A percentile compares a stretch with the other conserved stretches of the same genome.
Evolutionary conservation across 2,113 vertebrate genomes (phyloP).

Genomic region (Trogon melanurus): DNA sequence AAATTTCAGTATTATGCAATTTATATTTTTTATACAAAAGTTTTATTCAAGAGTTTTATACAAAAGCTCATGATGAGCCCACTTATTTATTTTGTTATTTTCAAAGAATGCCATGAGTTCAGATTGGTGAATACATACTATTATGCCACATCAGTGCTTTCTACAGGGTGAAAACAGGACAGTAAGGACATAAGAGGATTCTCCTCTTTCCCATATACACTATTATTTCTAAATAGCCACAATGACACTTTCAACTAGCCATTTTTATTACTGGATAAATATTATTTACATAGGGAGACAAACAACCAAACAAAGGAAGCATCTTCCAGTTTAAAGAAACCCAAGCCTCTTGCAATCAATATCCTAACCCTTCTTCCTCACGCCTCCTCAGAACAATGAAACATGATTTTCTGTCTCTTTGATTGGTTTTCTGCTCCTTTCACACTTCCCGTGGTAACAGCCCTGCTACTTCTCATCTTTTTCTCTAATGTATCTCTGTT

Average conservation of each 20-base stretch:
- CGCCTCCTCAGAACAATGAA: not conserved
- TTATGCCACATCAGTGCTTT: not conserved
- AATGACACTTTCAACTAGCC: not conserved
- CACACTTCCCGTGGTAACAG: not conserved
- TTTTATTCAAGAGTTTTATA: too few relatives aligned
- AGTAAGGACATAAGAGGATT: not conserved
- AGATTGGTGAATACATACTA: not conserved
- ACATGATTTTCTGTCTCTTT: not conserved
- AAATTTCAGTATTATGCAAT: not conserved
- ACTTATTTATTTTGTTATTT: not conserved
- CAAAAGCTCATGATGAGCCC: not conserved
- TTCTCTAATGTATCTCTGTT: not conserved
- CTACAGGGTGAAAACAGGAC: not conserved
- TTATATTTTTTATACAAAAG: not conserved
- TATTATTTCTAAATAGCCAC: not conserved
- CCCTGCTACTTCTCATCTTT: not conserved
- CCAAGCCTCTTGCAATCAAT: not conserved
- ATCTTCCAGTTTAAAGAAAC: not conserved
- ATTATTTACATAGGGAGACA: not conserved
- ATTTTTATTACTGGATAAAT: not conserved
- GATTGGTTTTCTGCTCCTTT: not conserved
- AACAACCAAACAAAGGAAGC: not conserved
- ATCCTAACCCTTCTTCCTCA: not conserved
- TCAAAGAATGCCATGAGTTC: not conserved
- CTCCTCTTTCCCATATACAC: not conserved